phyloP scores from a whole-genome alignment of 2,113 vertebrate species.

The Myotis davidii region DNA sequence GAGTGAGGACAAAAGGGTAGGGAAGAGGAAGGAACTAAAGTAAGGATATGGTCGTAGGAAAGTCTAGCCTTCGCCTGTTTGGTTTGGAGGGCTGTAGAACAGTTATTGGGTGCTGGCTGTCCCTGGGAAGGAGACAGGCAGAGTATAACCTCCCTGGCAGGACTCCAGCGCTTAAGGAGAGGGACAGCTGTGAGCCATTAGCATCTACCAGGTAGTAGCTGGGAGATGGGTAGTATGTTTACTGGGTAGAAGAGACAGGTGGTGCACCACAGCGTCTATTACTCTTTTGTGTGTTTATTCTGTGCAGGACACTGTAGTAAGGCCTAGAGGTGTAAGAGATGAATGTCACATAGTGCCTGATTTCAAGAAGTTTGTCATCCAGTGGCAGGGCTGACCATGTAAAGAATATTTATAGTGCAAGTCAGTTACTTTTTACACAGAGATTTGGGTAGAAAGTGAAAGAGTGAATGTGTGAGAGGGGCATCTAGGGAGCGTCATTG shows the following conservation, averaged over 20 bases:
- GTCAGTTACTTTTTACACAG: background rate
- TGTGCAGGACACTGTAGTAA: conserved; percentile 6
- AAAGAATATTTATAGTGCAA: conserved; percentile 26
- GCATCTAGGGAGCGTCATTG: background rate
- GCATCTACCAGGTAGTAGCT: conserved; percentile 10
- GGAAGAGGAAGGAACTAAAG: conserved; percentile 14
- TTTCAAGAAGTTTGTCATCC: conserved; percentile 35
- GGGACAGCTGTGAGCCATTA: background rate
- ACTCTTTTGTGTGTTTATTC: conserved; percentile 27
- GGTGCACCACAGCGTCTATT: background rate
- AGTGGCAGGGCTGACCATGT: background rate
- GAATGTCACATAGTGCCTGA: background rate
- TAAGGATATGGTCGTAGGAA: background rate
- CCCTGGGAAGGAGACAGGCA: background rate
- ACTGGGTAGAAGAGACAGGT: background rate
- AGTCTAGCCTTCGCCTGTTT: background rate
- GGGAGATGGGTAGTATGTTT: background rate
- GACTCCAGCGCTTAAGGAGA: background rate
- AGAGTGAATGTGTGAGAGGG: background rate
- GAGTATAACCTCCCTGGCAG: background rate
- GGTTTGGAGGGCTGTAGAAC: background rate
- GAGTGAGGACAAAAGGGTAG: background rate
- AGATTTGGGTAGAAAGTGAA: conserved; percentile 28
- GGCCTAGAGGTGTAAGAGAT: conserved; percentile 6
- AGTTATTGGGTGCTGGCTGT: conserved; percentile 3